Base-by-base conservation (phyloP, 2,797 vertebrate species). In the Mormyrus hasselquistii region DNA sequence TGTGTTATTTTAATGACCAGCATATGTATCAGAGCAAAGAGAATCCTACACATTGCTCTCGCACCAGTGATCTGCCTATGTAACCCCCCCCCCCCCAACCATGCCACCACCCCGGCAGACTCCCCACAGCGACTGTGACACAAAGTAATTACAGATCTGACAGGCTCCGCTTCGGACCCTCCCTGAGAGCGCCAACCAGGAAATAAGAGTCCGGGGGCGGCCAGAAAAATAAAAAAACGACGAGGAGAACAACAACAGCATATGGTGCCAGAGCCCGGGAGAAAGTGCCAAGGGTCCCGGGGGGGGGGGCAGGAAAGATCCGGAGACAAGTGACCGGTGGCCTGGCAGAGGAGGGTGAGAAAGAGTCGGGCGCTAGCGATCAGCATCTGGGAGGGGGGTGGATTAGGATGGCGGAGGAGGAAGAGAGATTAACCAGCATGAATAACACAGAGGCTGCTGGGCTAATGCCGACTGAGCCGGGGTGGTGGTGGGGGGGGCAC, bases 161-260 rank as follows among this genome's bases (percentile, higher is more conserved):
- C 87, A 88, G 55, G 55, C 87, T 44, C 34, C 55, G 22, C 38
- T 88, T 44, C 10, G 4, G n/a, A 83, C 47, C 89, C 10, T 9
- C 44, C 41, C 79, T 22, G 44, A 22, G 47, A 83, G 47, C 14
- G 16, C 76, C 41, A 47, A 41, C 76, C 76, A 82, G 76, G 76
- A 82, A 82, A 82, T 82, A 82, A 47, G 76, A 19, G 41, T 44
- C 41, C 14, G 41, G 38, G 19, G 52, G 50, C 84, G 34, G 34
- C 34, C 34, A 76, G 73, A 7, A 76, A 76, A 76, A 38, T 87
- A 29, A 85, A 93, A 95, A 83, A 86, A 95, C 93, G 94, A 95
- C 94, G 94, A 95, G 93, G 95, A 94, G 92, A 95, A 94, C 95
- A 95, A 94, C 94, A 95, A 93, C 93, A 93, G 91, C 95, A 96